Percentiles rank a stretch among this genome's conserved stretches.
These are phyloP conservation scores for Odontophorus gujanensis DNA, from an alignment of 2,113 vertebrate genomes.

Conservation along the genomic window DNA sequence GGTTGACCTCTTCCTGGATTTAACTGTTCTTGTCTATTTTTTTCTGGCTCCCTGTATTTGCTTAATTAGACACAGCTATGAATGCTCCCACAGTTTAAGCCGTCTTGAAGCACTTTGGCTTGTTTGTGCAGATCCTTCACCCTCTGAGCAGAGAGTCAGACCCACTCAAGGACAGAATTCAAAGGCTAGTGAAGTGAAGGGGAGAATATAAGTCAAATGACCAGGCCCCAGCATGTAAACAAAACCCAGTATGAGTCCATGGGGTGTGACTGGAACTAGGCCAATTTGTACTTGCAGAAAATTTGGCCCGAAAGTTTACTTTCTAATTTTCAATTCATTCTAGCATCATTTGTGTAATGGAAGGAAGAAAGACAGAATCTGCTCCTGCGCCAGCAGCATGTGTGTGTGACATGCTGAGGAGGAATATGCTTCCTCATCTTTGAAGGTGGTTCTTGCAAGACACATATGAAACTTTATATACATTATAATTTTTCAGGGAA, in stretches of 20 bases:
- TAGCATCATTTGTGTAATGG: not conserved
- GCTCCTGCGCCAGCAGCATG: fast-evolving
- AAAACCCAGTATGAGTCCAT: not conserved
- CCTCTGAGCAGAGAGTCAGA: not conserved
- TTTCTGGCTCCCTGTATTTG: slow-evolving; percentile 53
- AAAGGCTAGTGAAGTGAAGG: not conserved
- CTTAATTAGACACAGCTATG: slow-evolving; percentile 61
- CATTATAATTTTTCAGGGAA: not conserved
- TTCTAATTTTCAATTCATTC: not conserved
- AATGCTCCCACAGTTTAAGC: slow-evolving; percentile 50
- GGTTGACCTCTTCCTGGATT: slow-evolving; percentile 64
- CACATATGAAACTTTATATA: not conserved
- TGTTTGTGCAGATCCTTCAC: not conserved
- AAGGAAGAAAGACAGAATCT: not conserved
- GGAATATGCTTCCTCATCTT: not conserved
- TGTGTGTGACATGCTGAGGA: fast-evolving
- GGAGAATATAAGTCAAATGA: not conserved
- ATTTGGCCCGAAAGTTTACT: not conserved
- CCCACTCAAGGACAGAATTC: not conserved
- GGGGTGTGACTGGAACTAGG: not conserved
- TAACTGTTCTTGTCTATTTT: slow-evolving; percentile 41
- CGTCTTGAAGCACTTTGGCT: not conserved
- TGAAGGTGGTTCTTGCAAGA: not conserved
- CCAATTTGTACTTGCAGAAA: not conserved
- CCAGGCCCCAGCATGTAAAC: not conserved